phyloP scores from a whole-genome alignment of 2,888 invertebrate species.

The Platycheirus albimanus region DNA sequence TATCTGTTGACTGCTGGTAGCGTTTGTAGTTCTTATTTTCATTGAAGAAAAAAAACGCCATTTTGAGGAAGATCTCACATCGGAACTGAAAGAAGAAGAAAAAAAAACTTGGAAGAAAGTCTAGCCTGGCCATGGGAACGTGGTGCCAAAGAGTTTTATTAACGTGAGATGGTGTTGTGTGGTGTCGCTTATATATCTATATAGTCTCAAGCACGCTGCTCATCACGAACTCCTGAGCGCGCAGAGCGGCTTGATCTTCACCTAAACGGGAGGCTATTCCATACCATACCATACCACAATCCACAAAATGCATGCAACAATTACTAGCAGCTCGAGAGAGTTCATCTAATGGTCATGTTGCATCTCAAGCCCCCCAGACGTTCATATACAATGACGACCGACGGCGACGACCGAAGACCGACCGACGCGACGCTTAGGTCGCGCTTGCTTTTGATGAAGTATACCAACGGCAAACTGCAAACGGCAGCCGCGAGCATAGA shows the following conservation, averaged over 20 bases:
- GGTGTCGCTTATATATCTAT: conserved; percentile 3
- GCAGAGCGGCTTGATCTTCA: conserved; percentile 62
- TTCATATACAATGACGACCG: too few relatives aligned
- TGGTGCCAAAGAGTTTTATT: conserved; percentile 33
- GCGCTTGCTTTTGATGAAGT: conserved; percentile 41
- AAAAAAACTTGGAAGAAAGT: conserved; percentile 45
- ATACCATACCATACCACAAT: conserved; percentile 11
- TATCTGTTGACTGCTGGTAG: conserved; percentile 25
- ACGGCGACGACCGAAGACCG: too few relatives aligned
- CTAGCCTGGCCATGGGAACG: conserved; percentile 63
- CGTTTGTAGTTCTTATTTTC: conserved; percentile 49
- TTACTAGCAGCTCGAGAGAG: conserved; percentile 45
- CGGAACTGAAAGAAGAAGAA: conserved; percentile 47
- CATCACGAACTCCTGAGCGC: conserved; percentile 69
- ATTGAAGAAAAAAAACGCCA: conserved; percentile 35
- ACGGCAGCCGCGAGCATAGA: conserved; percentile 47
- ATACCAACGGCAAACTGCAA: not conserved
- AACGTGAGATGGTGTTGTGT: conserved; percentile 15
- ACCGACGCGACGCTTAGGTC: conserved; percentile 29
- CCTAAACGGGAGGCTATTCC: conserved; percentile 37
- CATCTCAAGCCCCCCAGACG: conserved; percentile 18
- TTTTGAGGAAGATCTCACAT: conserved; percentile 39
- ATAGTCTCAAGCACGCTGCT: conserved; percentile 25
- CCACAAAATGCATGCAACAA: conserved; percentile 33
- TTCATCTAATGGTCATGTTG: conserved; percentile 60